Percentiles rank a stretch among this genome's conserved stretches.
Evolutionary conservation across 2,888 invertebrate genomes (phyloP).

Genomic region (Rhorus exstirpatorius): DNA sequence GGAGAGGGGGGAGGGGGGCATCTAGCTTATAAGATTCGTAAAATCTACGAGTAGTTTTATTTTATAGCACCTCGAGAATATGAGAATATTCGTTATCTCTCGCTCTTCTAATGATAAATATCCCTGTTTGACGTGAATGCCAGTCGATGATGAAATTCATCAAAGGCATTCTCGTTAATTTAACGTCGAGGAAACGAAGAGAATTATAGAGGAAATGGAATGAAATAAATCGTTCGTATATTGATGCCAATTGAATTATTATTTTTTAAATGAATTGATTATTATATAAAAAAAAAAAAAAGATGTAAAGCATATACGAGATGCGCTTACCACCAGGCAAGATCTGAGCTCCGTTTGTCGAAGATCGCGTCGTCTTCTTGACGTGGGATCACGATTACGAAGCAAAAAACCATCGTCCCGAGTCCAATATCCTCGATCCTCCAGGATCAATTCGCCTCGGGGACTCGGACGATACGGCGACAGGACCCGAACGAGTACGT

Average conservation of each 20-base stretch:
- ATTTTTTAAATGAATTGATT: too few species aligned
- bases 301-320: neutral
- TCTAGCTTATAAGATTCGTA: too few species aligned
- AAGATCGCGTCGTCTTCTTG: constrained; percentile 78
- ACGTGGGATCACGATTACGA: constrained; percentile 68
- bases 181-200: too few species aligned
- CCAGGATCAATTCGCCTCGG: constrained; percentile 71
- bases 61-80: neutral
- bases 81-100: neutral
- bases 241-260: too few species aligned
- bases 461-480: constrained; percentile 79
- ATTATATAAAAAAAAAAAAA: neutral
- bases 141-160: neutral
- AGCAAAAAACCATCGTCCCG: constrained; percentile 68
- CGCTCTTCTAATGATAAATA: neutral
- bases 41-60: neutral
- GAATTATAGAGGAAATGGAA: too few species aligned
- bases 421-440: constrained; percentile 80
- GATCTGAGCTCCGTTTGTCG: constrained; percentile 77
- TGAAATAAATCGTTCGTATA: too few species aligned
- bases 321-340: constrained; percentile 76
- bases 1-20: neutral
- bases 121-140: neutral
- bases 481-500: constrained; percentile 69
- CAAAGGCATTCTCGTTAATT: too few species aligned